A percentile compares a stretch with the other conserved stretches of the same genome.
phyloP scores from a whole-genome alignment of 2,113 vertebrate species.

The Poeciliopsis occidentalis region DNA sequence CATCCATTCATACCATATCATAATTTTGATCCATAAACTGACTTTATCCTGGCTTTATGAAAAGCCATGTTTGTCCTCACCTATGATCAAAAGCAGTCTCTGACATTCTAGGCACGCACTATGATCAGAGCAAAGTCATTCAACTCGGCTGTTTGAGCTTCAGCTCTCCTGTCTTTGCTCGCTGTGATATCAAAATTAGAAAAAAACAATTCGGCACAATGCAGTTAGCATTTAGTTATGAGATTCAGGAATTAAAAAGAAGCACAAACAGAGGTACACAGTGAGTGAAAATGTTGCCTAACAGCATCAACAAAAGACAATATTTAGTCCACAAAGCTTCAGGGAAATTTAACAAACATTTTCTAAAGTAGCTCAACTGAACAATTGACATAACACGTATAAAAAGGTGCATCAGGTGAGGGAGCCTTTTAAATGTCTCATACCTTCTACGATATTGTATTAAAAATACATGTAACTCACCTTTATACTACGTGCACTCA shows the following conservation, averaged over 20 bases:
- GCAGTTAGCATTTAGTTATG: not conserved
- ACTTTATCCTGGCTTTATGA: not conserved
- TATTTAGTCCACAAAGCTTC: not conserved
- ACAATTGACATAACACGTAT: not conserved
- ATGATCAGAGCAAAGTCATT: not conserved
- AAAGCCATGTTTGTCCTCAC: not conserved
- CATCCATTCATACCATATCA: not conserved
- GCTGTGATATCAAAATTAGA: not conserved
- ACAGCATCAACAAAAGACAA: not conserved
- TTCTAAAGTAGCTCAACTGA: not conserved
- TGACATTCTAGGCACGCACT: not conserved
- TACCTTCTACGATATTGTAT: not conserved
- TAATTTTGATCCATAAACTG: conserved; percentile 9
- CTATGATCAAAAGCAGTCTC: conserved; percentile 17
- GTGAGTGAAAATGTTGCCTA: not conserved
- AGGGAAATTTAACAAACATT: not conserved
- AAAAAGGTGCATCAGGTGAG: not conserved
- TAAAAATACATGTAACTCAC: no score
- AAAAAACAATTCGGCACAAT: not conserved
- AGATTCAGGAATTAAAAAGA: not conserved
- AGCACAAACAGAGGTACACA: not conserved
- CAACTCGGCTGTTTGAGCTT: not conserved
- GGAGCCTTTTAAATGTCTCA: not conserved
- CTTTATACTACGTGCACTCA: no score
- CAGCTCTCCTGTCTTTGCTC: not conserved